Evolutionary conservation across 1,140 invertebrate species (phyloP).

Genomic region (Drosophila bipectinata): DNA sequence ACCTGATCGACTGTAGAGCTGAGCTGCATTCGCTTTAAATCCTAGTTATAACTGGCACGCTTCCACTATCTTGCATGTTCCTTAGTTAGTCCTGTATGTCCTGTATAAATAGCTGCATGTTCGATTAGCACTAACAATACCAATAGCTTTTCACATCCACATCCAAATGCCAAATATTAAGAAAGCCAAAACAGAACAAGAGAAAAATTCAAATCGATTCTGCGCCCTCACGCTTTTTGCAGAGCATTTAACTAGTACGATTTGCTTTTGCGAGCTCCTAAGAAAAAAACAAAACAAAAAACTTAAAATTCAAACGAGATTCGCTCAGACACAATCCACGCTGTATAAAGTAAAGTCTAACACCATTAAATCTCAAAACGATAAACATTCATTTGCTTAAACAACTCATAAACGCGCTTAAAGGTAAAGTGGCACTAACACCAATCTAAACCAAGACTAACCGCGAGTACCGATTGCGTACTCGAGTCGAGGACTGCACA

Average conservation of each 20-base stretch:
- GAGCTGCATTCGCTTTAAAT: conserved; percentile 51
- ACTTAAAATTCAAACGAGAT: conserved; percentile 29
- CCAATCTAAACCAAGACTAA: conserved; percentile 44
- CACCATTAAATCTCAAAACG: conserved; percentile 50
- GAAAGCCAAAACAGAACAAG: conserved; percentile 42
- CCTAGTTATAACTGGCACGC: conserved; percentile 42
- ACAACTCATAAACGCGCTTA: conserved; percentile 54
- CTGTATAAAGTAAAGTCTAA: conserved; percentile 71
- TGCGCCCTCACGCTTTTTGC: conserved; percentile 64
- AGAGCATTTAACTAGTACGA: conserved; percentile 41
- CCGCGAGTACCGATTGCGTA: conserved; percentile 23
- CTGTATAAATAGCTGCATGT: conserved; percentile 57
- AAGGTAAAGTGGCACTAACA: conserved; percentile 58
- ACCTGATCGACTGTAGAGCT: conserved; percentile 31
- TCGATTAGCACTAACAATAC: conserved; percentile 46
- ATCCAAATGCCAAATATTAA: conserved; percentile 47
- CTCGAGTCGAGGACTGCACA: conserved; percentile 27
- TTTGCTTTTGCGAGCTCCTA: conserved; percentile 62
- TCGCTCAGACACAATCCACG: conserved; percentile 73
- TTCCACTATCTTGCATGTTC: conserved; percentile 27
- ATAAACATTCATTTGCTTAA: conserved; percentile 57
- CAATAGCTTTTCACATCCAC: conserved; percentile 63
- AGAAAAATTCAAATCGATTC: conserved; percentile 48
- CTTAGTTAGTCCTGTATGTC: conserved; percentile 19
- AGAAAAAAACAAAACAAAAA: conserved; percentile 11